phyloP scores from a whole-genome alignment of 2,113 vertebrate species.

The Empidonax alnorum region DNA sequence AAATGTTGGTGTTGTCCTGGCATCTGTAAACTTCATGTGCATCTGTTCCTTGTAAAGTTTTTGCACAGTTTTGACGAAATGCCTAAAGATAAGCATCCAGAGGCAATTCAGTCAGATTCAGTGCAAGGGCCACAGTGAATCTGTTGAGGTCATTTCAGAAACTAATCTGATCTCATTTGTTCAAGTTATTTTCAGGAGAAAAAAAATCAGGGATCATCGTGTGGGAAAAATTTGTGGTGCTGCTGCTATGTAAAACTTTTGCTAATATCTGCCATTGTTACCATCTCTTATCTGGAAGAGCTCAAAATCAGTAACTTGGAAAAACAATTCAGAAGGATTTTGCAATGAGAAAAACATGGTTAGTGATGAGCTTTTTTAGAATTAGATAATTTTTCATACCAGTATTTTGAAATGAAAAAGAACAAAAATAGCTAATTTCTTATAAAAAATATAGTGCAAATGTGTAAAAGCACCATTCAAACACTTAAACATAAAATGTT shows the following conservation, averaged over 20 bases:
- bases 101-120: not conserved
- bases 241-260: not conserved
- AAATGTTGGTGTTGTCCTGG: not conserved
- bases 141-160: not conserved
- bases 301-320: not conserved
- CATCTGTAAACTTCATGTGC: not conserved
- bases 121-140: not conserved
- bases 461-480: not conserved
- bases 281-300: not conserved
- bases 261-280: not conserved
- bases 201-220: not conserved
- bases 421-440: not conserved
- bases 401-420: not conserved
- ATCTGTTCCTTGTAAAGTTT: not conserved
- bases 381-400: not conserved
- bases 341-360: not conserved
- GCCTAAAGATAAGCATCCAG: not conserved
- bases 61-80: not conserved
- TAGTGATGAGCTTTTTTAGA: not conserved
- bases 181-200: not conserved
- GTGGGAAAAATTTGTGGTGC: not conserved
- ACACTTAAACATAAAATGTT: accelerated
- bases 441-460: not conserved
- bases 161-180: not conserved
- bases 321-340: not conserved